These are phyloP conservation scores for Vireo altiloquus DNA, from an alignment of 2,113 vertebrate species.

Conservation along the genomic window DNA sequence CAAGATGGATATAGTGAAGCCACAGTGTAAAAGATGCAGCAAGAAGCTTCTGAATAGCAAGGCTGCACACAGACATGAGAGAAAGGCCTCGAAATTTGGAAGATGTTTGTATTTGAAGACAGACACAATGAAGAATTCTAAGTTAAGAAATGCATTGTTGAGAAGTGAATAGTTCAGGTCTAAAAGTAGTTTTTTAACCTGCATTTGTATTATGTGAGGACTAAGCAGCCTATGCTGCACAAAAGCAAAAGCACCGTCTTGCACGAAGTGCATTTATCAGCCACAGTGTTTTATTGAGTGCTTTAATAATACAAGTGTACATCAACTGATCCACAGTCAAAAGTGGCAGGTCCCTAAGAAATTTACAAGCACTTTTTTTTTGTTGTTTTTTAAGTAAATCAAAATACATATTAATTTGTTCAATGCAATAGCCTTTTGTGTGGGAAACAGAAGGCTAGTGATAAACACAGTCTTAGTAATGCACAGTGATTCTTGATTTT, in stretches of 20 bases:
- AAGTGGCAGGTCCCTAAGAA: conserved; percentile 93
- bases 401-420: conserved; percentile 89
- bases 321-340: conserved; percentile 94
- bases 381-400: conserved; percentile 81
- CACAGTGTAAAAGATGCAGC: not conserved
- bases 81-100: not conserved
- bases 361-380: conserved; percentile 94
- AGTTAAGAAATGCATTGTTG: not conserved
- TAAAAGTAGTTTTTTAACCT: conserved; percentile 10
- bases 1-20: conserved; percentile 17
- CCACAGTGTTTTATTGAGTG: conserved; percentile 99
- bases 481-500: conserved; percentile 84
- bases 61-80: not conserved
- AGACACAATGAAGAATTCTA: not conserved
- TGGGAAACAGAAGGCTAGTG: conserved; percentile 81
- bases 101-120: not conserved
- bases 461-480: conserved; percentile 83
- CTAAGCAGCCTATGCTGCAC: not conserved
- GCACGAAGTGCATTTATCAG: conserved; percentile 74
- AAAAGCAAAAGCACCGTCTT: not conserved
- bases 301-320: conserved; percentile 98
- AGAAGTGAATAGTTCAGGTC: not conserved
- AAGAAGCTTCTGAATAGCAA: not conserved
- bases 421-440: conserved; percentile 84
- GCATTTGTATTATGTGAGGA: not conserved